These are phyloP conservation scores for Drosophila asahinai DNA, from an alignment of 1,140 invertebrate genomes.

Conservation along the genomic window DNA sequence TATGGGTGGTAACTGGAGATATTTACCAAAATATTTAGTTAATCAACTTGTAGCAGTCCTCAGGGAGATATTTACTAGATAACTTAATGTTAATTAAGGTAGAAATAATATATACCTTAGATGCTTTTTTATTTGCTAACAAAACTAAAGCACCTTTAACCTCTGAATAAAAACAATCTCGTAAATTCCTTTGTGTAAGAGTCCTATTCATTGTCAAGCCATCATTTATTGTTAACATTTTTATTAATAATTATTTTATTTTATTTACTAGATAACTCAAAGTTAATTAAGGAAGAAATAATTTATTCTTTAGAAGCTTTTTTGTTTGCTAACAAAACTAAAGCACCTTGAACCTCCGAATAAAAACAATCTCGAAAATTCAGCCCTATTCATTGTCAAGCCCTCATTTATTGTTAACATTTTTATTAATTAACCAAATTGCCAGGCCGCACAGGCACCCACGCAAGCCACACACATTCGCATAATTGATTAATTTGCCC, in stretches of 20 bases:
- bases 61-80: neutral
- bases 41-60: conserved; percentile 7
- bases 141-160: neutral
- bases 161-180: neutral
- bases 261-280: too few relatives aligned
- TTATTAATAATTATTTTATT: conserved; percentile 65
- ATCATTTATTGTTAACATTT: conserved; percentile 60
- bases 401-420: conserved; percentile 53
- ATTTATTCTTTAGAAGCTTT: neutral
- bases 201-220: conserved; percentile 3
- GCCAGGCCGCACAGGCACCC: conserved; percentile 27
- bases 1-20: conserved; percentile 20
- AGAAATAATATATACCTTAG: neutral
- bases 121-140: neutral
- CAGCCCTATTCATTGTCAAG: conserved; percentile 1
- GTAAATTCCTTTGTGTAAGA: neutral
- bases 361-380: neutral
- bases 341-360: too few relatives aligned
- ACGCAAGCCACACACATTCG: conserved; percentile 5
- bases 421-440: conserved; percentile 82
- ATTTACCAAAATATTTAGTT: conserved; percentile 30
- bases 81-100: neutral
- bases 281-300: too few relatives aligned
- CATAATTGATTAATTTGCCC: conserved; percentile 68
- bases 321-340: neutral